A percentile compares a stretch with the other conserved stretches of the same genome.
Evolutionary conservation across 2,113 vertebrate species (phyloP).

Genomic region (Cavia porcellus): DNA sequence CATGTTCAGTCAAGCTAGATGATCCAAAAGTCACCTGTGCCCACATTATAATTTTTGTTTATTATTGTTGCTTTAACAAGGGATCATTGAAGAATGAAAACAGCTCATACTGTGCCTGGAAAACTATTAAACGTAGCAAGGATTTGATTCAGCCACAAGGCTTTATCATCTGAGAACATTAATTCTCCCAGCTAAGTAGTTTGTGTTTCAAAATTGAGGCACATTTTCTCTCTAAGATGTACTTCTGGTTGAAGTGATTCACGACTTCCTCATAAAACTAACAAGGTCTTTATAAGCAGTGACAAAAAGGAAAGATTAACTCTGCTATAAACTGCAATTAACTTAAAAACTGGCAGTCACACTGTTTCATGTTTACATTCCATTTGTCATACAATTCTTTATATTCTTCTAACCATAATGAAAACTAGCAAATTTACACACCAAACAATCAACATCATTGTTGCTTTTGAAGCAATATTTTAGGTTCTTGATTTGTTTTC

Average conservation of each 20-base stretch:
- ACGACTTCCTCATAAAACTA: conserved; percentile 69
- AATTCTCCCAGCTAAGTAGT: conserved; percentile 62
- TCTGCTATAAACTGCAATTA: conserved; percentile 66
- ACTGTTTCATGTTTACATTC: conserved; percentile 60
- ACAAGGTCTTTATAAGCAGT: conserved; percentile 62
- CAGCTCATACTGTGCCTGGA: not conserved
- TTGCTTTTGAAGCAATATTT: not conserved
- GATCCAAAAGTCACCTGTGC: conserved; percentile 27
- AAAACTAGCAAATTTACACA: not conserved
- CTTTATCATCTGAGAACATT: conserved; percentile 69
- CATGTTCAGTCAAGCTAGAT: not conserved
- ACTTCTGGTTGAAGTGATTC: conserved; percentile 67
- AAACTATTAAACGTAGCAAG: conserved; percentile 71
- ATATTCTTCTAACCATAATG: conserved; percentile 49
- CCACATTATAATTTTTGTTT: not conserved
- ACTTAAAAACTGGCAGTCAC: conserved; percentile 70
- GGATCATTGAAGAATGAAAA: conserved; percentile 63
- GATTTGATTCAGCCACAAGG: conserved; percentile 64
- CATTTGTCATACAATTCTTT: conserved; percentile 69
- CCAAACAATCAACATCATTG: not conserved
- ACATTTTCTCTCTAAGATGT: conserved; percentile 47
- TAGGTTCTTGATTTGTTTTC: not conserved
- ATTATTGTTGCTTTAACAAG: conserved; percentile 29
- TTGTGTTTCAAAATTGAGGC: conserved; percentile 59
- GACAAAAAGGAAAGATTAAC: conserved; percentile 77